Evolutionary conservation across 2,797 vertebrate species (phyloP), one percentile per base, ranked within the genome.

Genomic region (Phrynocephalus guinanensis): DNA sequence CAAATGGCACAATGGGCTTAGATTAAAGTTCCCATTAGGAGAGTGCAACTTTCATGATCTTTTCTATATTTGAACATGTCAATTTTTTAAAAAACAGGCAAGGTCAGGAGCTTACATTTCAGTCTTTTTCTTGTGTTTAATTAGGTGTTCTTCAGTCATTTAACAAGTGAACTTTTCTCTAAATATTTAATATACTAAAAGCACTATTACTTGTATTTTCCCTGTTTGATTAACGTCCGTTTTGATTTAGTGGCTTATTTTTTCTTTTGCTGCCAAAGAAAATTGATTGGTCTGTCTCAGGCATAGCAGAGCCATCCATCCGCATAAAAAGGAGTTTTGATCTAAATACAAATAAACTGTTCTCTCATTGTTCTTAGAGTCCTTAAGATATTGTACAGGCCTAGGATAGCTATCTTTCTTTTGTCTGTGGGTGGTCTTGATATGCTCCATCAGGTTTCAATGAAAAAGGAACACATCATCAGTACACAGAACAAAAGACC

Each of bases 291-390:
- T 90, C 60, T 87, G 86, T 86, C 86, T 90, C 79, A 90, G 92
- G 91, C 79, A 92, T 88, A 94, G 91, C 82, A 94, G 91, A 85
- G 50, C 89, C 5, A 9, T 92, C 63, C 3, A 7, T 93, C 6
- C 93, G 77, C 84, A 95, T 92, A 93, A 95, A 95, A 96, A 93
- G 83, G 50, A 56, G 1, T 60, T 89, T 90, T 90, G 91, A 81
- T 90, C 76, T 88, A 95, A 93, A 90, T 84, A 89, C 70, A 82
- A 86, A 92, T 85, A 88, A 94, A 86, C 85, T 78, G 33, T 93
- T 95, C 96, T 93, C 89, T 92, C 88, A 91, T 93, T 94, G 94
- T 92, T 30, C 30, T 77, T 86, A 91, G 86, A 48, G 73, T 93
- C 79, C 87, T 88, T 89, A 91, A 92, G 83, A 83, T 70, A 26